Conservation (phyloP, 2,797 vertebrate species). For the Huso huso region DNA sequence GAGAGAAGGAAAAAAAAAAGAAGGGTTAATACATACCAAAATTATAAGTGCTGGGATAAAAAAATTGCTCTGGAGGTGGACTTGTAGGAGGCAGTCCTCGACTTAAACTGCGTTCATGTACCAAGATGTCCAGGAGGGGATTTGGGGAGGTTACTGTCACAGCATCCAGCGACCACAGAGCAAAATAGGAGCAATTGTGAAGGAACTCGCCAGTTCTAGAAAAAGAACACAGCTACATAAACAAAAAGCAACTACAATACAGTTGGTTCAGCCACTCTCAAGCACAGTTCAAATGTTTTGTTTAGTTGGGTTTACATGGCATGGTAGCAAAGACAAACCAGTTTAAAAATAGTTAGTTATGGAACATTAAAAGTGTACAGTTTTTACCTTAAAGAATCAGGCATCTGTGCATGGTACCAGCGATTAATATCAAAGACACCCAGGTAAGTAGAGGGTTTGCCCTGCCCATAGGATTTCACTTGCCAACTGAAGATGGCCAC, state of each 20-base stretch:
- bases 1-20: neutral
- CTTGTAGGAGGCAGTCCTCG: conserved; percentile 75
- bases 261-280: neutral
- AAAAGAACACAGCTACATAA: conserved; percentile 25
- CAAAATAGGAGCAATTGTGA: conserved; percentile 84
- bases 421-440: conserved; percentile 94
- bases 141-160: conserved; percentile 66
- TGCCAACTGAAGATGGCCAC: conserved; percentile 92
- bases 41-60: conserved; percentile 84
- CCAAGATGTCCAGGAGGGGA: conserved; percentile 72
- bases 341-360: too few relatives aligned
- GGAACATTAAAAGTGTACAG: neutral
- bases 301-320: too few relatives aligned
- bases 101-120: conserved; percentile 83
- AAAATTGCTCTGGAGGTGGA: conserved; percentile 90
- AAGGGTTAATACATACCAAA: conserved; percentile 70
- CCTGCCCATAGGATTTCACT: conserved; percentile 82
- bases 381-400: conserved; percentile 82
- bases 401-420: conserved; percentile 98
- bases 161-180: conserved; percentile 83
- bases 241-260: conserved; percentile 1
- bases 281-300: neutral
- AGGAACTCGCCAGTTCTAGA: conserved; percentile 79
- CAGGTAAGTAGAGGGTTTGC: conserved; percentile 70
- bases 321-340: too few relatives aligned